Base-by-base conservation (phyloP, 2,113 vertebrate genomes). In the Hippocampus barbouri region DNA sequence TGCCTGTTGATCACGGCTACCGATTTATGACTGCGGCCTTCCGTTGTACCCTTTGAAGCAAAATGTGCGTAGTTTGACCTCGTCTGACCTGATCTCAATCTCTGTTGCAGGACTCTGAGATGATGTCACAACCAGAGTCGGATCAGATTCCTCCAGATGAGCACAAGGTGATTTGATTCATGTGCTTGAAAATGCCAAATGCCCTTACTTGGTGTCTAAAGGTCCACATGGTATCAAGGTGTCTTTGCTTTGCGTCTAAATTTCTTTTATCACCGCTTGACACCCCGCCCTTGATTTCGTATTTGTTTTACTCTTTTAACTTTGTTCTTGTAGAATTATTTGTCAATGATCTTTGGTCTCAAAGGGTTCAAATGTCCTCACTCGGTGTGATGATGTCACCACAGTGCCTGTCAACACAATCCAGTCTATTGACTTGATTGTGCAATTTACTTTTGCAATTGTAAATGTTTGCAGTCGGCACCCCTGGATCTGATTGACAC, bases 401-500 rank as follows among this genome's bases (percentile, higher is more conserved):
- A n/a, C 18, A n/a, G 51, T 54, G 53, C 16, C 21, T 45, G 43
- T 45, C 43, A 14, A 0, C 43, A 4, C 43, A 12, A 6, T 51
- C 4, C 15, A 51, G 16, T 45, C 9, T 54, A 54, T 8, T 30
- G 0, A 20, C 49, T 25, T 34, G 2, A 65, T 9, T 64, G 14
- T 72, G n/a, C 70, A 27, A 60, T 14, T 56, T 5, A 80, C 23
- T 45, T 81, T 77, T 71, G 21, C 10, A 11, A 7, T 65, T 74
- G 34, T 74, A 45, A 66, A 65, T 64, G 41, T n/a, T 69, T 73
- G 8, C 54, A 92, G 91, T 84, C 87, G 27, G 82, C 91, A 0
- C 78, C 91, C 2, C 67, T 93, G 85, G 92, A 94, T 67, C 74
- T 93, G 83, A 91, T 93, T 23, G 91, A 94, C 86, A 93, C 91